These are phyloP conservation scores for Medauroidea extradentata DNA, from an alignment of 1,140 invertebrate genomes.

Conservation along the genomic window DNA sequence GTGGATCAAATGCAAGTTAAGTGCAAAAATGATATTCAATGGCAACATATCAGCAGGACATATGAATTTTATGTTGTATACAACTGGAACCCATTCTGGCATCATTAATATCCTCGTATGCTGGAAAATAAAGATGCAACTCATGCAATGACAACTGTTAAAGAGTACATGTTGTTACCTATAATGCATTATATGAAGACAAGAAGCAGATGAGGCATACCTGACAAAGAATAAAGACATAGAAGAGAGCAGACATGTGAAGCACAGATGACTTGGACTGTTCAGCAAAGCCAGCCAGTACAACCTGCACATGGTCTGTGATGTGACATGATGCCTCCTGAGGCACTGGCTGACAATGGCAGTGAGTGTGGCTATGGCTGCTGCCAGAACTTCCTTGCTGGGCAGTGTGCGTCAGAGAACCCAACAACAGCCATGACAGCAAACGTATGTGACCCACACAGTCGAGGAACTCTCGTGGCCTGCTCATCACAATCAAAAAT, in stretches of 20 bases:
- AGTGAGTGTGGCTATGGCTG: slow-evolving; percentile 30
- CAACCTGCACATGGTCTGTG: slow-evolving; percentile 94
- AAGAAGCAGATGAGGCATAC: slow-evolving; percentile 40
- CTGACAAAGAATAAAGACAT: slow-evolving; percentile 78
- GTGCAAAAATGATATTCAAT: no score
- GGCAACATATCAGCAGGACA: no score
- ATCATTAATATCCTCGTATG: no score
- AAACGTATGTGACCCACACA: slow-evolving; percentile 92
- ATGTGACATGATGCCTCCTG: slow-evolving; percentile 94
- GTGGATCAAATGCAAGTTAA: no score
- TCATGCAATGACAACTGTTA: no score
- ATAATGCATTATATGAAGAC: no score
- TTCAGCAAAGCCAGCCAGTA: slow-evolving; percentile 94
- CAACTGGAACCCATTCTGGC: no score
- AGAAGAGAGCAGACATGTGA: slow-evolving; percentile 88
- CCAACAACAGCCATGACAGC: slow-evolving; percentile 92
- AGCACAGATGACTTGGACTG: slow-evolving; percentile 84
- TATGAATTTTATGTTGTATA: no score
- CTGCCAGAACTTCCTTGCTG: slow-evolving; percentile 46
- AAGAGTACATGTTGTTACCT: no score
- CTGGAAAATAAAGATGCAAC: no score
- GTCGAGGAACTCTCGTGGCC: slow-evolving; percentile 91
- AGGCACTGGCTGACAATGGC: slow-evolving; percentile 78
- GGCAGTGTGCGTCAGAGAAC: slow-evolving; percentile 85
- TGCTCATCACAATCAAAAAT: no score